A percentile compares a stretch with the other conserved stretches of the same genome.
Conservation (phyloP, 2,888 invertebrate genomes). For the Entomobrya multifasciata region DNA sequence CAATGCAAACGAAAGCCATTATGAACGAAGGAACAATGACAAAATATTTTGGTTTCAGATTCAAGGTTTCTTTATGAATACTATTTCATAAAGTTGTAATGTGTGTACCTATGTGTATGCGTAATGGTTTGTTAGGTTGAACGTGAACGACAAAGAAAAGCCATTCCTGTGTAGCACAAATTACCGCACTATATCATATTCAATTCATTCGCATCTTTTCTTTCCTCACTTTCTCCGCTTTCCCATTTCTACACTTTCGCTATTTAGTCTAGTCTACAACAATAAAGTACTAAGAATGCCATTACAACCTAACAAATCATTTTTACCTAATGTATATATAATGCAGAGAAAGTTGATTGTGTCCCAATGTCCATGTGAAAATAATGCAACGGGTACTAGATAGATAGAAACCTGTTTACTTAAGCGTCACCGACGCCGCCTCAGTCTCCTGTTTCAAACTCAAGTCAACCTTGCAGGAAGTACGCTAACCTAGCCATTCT, state of each 20-base stretch:
- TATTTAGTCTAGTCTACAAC: background rate
- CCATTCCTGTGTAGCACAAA: background rate
- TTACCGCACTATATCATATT: constrained; percentile 45
- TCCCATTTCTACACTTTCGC: background rate
- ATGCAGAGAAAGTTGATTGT: constrained; percentile 25
- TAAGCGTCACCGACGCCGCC: background rate
- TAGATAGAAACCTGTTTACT: background rate
- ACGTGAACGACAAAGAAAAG: background rate
- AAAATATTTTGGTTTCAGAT: constrained; percentile 36
- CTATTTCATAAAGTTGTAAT: background rate
- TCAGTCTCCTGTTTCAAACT: too few relatives aligned
- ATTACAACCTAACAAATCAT: constrained; percentile 33
- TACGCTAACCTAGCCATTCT: background rate
- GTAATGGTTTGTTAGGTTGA: background rate
- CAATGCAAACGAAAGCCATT: background rate
- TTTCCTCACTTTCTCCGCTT: background rate
- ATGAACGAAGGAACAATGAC: constrained; percentile 33
- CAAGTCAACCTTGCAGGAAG: background rate
- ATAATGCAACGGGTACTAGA: background rate
- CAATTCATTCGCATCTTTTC: constrained; percentile 11
- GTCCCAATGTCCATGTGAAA: background rate
- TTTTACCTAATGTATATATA: constrained; percentile 33
- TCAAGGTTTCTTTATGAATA: background rate
- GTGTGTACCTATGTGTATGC: background rate
- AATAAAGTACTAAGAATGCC: constrained; percentile 32